phyloP scores from a whole-genome alignment of 2,888 invertebrate genomes.

The Chrysolina americana region DNA sequence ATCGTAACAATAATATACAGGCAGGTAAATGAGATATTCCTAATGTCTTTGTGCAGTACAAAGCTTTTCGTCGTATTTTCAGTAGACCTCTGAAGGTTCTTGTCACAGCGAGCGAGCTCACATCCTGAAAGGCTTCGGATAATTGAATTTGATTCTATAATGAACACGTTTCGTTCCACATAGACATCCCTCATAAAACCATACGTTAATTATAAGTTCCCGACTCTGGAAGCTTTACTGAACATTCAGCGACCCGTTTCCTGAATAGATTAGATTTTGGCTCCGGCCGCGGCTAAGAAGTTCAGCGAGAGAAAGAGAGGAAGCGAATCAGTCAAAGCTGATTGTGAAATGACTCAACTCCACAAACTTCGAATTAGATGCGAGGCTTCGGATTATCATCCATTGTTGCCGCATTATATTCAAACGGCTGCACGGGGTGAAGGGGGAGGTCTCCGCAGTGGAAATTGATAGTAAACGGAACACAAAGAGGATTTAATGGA shows the following conservation, averaged over 20 bases:
- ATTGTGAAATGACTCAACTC: conserved; percentile 11
- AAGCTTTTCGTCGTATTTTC: too few species aligned
- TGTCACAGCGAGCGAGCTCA: too few species aligned
- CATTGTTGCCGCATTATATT: conserved; percentile 16
- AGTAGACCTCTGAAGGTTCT: too few species aligned
- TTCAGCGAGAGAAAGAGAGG: too few species aligned
- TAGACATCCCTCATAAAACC: not conserved
- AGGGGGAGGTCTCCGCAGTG: not conserved
- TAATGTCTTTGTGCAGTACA: too few species aligned
- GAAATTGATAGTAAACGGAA: not conserved
- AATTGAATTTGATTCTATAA: not conserved
- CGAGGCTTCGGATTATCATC: not conserved
- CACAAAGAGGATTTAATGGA: not conserved
- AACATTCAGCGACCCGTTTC: conserved; percentile 9
- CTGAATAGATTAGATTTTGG: conserved; percentile 18
- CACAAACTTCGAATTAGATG: conserved; percentile 2
- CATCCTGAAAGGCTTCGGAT: too few species aligned
- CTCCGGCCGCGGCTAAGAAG: too few species aligned
- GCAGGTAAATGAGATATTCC: too few species aligned
- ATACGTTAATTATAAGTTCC: not conserved
- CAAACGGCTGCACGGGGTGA: not conserved
- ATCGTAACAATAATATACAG: too few species aligned
- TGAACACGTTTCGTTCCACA: not conserved
- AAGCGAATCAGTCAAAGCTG: too few species aligned
- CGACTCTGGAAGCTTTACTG: not conserved